Conservation (phyloP, 2,888 invertebrate species). For the Clivina fossor region DNA sequence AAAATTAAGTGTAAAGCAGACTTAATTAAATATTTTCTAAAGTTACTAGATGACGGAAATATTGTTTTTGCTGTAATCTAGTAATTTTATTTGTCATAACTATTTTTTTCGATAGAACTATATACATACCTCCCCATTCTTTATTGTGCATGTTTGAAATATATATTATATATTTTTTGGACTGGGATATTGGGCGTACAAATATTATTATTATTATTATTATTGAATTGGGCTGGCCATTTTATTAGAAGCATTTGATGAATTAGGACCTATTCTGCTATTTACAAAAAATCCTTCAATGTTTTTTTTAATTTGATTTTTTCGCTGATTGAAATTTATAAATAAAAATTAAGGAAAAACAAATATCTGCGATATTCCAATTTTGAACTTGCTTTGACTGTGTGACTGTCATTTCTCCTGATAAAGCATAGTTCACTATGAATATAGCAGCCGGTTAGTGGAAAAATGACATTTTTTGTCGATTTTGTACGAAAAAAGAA, state of each 20-base stretch:
- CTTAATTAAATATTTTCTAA: too few relatives aligned
- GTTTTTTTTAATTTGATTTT: slow-evolving; percentile 31
- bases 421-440: slow-evolving; percentile 15
- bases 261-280: slow-evolving; percentile 56
- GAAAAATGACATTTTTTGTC: slow-evolving; percentile 12
- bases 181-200: slow-evolving; percentile 24
- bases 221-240: slow-evolving; percentile 50
- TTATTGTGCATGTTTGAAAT: slow-evolving; percentile 30
- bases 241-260: slow-evolving; percentile 46
- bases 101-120: too few relatives aligned
- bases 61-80: slow-evolving; percentile 10
- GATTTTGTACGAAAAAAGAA: too few relatives aligned
- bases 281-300: slow-evolving; percentile 41
- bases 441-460: slow-evolving; percentile 20
- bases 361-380: slow-evolving; percentile 21
- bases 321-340: slow-evolving; percentile 2
- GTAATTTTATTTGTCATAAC: slow-evolving; percentile 26
- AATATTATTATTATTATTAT: too few relatives aligned
- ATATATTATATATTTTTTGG: too few relatives aligned
- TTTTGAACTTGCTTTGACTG: slow-evolving; percentile 12
- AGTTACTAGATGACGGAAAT: too few relatives aligned
- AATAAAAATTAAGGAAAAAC: slow-evolving; percentile 1
- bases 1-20: too few relatives aligned
- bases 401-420: too few relatives aligned
- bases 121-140: slow-evolving; percentile 19